Percentiles rank a stretch among this genome's conserved stretches.
Evolutionary conservation across 2,113 vertebrate genomes (phyloP).

Genomic region (Dasypus novemcinctus): DNA sequence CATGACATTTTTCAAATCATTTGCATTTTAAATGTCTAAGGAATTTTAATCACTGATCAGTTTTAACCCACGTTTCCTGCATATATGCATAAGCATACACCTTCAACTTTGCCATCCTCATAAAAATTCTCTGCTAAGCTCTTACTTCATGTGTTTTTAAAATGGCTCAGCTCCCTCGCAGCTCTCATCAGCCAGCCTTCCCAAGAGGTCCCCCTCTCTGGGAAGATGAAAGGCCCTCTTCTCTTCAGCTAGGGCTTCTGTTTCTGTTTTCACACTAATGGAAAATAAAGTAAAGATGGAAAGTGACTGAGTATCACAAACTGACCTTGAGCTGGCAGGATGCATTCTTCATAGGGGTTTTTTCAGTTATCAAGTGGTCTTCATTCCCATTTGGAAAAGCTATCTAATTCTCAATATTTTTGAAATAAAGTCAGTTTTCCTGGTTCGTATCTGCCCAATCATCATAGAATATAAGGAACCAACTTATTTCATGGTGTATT

Average conservation of each 20-base stretch:
- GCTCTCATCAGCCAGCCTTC: constrained; percentile 65
- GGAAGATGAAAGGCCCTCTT: constrained; percentile 78
- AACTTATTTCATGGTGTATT: constrained; percentile 11
- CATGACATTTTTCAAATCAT: constrained; percentile 75
- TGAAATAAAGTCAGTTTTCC: constrained; percentile 31
- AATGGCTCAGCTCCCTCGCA: constrained; percentile 66
- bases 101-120: constrained; percentile 76
- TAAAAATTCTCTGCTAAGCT: constrained; percentile 75
- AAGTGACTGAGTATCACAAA: constrained; percentile 64
- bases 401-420: constrained; percentile 17
- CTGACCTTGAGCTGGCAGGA: constrained; percentile 43
- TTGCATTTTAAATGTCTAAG: constrained; percentile 85
- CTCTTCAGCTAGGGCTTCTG: constrained; percentile 45
- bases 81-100: constrained; percentile 41
- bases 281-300: constrained; percentile 75
- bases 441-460: not conserved
- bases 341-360: not conserved
- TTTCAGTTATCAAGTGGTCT: not conserved
- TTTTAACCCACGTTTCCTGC: constrained; percentile 78
- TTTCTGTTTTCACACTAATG: constrained; percentile 51
- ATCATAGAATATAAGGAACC: not conserved
- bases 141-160: constrained; percentile 70
- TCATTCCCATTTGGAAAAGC: not conserved
- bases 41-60: constrained; percentile 79
- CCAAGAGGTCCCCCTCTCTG: constrained; percentile 61